Percentiles rank a stretch among this genome's conserved stretches.
Evolutionary conservation across 2,888 invertebrate species (phyloP).

Genomic region (Volucella inanis): DNA sequence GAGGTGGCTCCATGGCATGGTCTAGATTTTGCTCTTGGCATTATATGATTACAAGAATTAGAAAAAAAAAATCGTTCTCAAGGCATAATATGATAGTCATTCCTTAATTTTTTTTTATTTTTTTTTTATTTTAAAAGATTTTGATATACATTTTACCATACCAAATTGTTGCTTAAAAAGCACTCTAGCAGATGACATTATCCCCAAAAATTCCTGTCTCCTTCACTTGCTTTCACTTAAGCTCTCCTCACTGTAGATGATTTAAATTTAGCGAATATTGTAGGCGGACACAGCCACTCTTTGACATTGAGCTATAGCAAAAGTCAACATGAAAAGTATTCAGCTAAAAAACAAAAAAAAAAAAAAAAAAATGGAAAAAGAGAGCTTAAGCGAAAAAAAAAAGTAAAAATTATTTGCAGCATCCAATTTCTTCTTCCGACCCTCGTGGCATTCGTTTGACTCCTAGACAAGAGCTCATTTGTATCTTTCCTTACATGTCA

Average conservation of each 20-base stretch:
- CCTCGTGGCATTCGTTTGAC: conserved; percentile 63
- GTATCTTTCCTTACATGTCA: conserved; percentile 72
- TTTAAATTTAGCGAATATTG: conserved; percentile 10
- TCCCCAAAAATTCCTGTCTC: neutral
- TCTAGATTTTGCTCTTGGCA: no score
- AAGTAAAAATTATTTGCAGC: conserved; percentile 57
- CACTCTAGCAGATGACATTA: conserved; percentile 13
- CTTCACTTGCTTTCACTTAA: neutral
- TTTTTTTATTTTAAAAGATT: neutral
- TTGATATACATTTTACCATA: conserved; percentile 5
- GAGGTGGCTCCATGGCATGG: no score
- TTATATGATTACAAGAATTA: no score
- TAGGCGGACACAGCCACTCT: conserved; percentile 21
- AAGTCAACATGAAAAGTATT: conserved; percentile 61
- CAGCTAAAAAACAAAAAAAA: neutral
- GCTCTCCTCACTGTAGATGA: conserved; percentile 1
- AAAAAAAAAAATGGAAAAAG: no score
- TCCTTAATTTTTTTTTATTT: neutral
- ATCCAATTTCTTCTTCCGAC: conserved; percentile 60
- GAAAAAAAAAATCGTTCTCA: no score
- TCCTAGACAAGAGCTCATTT: conserved; percentile 65
- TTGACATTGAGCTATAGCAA: conserved; percentile 45
- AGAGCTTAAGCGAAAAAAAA: no score
- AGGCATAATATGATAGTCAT: no score
- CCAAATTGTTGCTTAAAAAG: conserved; percentile 17